Percentiles rank a stretch among this genome's conserved stretches.
phyloP scores from a whole-genome alignment of 2,888 invertebrate species.

The Zygogramma bicolorata region DNA sequence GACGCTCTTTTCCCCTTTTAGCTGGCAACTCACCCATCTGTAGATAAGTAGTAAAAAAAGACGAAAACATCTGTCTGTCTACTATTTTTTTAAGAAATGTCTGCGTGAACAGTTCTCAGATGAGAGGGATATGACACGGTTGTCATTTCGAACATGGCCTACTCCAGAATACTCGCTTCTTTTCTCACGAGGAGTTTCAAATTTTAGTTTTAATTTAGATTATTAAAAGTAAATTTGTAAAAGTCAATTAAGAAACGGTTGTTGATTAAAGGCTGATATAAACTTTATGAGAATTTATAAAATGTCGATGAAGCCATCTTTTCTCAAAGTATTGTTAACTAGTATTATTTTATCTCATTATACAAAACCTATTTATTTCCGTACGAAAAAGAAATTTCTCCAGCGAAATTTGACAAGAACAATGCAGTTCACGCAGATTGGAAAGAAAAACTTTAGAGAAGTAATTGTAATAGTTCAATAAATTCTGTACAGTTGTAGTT shows the following conservation, averaged over 20 bases:
- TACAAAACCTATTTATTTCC: slow-evolving; percentile 25
- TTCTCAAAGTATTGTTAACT: slow-evolving; percentile 11
- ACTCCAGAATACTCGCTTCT: not conserved
- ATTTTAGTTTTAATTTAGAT: not conserved
- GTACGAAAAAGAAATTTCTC: slow-evolving; percentile 21
- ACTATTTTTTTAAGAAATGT: slow-evolving; percentile 41
- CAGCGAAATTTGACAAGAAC: slow-evolving; percentile 14
- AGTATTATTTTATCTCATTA: slow-evolving; percentile 16
- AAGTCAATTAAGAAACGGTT: not conserved
- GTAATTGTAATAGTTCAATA: slow-evolving; percentile 36
- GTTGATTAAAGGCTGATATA: not conserved
- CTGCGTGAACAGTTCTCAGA: slow-evolving; percentile 42
- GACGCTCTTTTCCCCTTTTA: slow-evolving; percentile 31
- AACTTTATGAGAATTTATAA: not conserved
- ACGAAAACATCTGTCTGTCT: slow-evolving; percentile 45
- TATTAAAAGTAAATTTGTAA: not conserved
- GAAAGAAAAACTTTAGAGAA: slow-evolving; percentile 42
- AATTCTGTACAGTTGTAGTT: slow-evolving; percentile 49
- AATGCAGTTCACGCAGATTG: slow-evolving; percentile 46
- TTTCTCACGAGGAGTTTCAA: not conserved
- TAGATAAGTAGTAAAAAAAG: slow-evolving; percentile 54
- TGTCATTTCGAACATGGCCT: slow-evolving; percentile 6
- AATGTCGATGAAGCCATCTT: slow-evolving; percentile 16
- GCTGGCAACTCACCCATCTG: slow-evolving; percentile 41
- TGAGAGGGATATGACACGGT: slow-evolving; percentile 11